Base-by-base conservation (phyloP, 2,113 vertebrate species). In the Thunnus thynnus region DNA sequence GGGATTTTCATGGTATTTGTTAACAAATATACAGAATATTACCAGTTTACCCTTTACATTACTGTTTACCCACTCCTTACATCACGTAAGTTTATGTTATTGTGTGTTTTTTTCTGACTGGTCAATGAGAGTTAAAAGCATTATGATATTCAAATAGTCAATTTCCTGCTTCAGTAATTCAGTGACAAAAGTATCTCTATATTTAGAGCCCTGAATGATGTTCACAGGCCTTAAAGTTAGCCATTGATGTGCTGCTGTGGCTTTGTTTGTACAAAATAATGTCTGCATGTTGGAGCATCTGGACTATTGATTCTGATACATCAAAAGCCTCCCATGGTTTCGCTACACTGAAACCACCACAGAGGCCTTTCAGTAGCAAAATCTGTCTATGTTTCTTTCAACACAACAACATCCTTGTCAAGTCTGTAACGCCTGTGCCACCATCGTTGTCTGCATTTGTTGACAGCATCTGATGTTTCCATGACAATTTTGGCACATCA, bases 401-500 rank as follows among this genome's bases (percentile, higher is more conserved):
- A 66, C 55, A 78, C 67, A 36, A 80, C 69, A 22, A 17, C 54
- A 52, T 61, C 78, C 82, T 66, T 69, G 75, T 85, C 80, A 82
- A 52, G 6, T 71, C 55, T 61, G 58, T 62, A 63, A 79, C n/a
- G n/a, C 22, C 83, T 5, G 10, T 64, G 65, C 56, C 73, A 58
- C 76, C 72, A 60, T 13, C 4, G 52, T 60, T 82, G 68, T 89
- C 66, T 72, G 67, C 58, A 50, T 80, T 62, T 55, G 79, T 75
- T 87, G 86, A 91, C 86, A 85, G 82, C 76, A 20, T 75, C 52
- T 76, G 74, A 91, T 51, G 89, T 93, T 91, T 79, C 88, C 86
- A 90, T 90, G 90, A 90, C 90, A 85, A 87, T 81, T 78, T 62
- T 79, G 83, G 57, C 83, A 90, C 76, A 36, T 32, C 50, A 14